Percentiles rank a stretch among this genome's conserved stretches.
phyloP scores from a whole-genome alignment of 2,797 vertebrate species.

The Anguilla pacifica region DNA sequence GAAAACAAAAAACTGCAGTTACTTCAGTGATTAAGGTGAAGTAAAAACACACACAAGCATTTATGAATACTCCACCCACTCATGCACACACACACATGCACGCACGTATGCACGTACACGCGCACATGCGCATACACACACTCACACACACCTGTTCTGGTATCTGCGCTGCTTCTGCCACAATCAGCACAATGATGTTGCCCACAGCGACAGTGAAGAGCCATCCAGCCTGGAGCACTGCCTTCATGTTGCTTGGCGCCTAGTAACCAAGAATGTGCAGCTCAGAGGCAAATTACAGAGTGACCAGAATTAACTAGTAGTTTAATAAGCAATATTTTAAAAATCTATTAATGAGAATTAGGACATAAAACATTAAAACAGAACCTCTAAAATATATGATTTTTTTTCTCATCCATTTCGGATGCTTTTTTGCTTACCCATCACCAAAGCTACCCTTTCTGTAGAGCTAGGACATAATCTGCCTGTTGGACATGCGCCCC shows the following conservation, averaged over 20 bases:
- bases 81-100: not conserved
- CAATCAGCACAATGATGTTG: constrained; percentile 93
- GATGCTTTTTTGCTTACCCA: not conserved
- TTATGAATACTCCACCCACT: not conserved
- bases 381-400: not conserved
- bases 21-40: not conserved
- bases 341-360: not conserved
- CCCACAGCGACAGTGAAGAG: constrained; percentile 87
- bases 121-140: constrained; percentile 14
- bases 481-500: constrained; percentile 16
- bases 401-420: not conserved
- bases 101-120: not conserved
- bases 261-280: constrained; percentile 47
- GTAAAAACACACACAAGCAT: not conserved
- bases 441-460: not conserved
- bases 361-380: not conserved
- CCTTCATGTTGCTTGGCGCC: constrained; percentile 97
- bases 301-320: not conserved
- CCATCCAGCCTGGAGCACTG: constrained; percentile 96
- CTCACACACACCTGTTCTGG: constrained; percentile 73
- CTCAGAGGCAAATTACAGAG: not conserved
- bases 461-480: not conserved
- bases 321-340: not conserved
- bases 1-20: not conserved
- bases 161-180: constrained; percentile 81